phyloP scores from a whole-genome alignment of 2,888 invertebrate genomes.

The Isoperla grammatica region DNA sequence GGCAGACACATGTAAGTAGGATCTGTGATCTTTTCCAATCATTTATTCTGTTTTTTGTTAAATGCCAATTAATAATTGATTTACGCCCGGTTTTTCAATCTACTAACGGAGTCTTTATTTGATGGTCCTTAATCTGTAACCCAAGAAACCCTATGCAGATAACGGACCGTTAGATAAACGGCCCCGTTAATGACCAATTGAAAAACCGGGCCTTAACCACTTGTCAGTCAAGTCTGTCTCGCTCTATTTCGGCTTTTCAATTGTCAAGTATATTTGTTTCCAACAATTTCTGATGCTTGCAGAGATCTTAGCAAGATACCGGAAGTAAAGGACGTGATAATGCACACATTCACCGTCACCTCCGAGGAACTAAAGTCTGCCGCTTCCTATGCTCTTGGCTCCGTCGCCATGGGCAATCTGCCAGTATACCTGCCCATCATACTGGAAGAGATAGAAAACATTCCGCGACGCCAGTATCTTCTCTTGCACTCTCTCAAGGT shows the following conservation, averaged over 20 bases:
- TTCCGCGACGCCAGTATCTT: conserved; percentile 92
- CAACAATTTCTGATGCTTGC: conserved; percentile 32
- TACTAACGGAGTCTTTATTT: no score
- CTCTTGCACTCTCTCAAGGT: conserved; percentile 95
- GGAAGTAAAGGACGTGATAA: conserved; percentile 68
- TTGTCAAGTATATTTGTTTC: no score
- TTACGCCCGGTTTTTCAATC: no score
- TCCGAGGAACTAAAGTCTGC: conserved; percentile 98
- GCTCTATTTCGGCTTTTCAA: no score
- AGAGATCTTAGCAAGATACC: conserved; percentile 74
- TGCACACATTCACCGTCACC: conserved; percentile 82
- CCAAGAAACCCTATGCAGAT: no score
- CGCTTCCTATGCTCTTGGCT: conserved; percentile 94
- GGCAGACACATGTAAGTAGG: conserved; percentile 80
- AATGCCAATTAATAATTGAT: no score
- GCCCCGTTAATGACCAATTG: no score
- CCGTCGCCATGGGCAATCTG: conserved; percentile 92
- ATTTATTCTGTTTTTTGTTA: no score
- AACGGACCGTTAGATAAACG: no score
- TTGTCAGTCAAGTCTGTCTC: no score
- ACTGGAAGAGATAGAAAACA: conserved; percentile 85
- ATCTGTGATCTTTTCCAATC: conserved; percentile 1
- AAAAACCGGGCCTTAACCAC: no score
- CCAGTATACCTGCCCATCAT: conserved; percentile 92
- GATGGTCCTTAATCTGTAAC: no score